Percentiles rank a stretch among this genome's conserved stretches.
These are phyloP conservation scores for Girardinus metallicus DNA, from an alignment of 2,797 vertebrate species.

Conservation along the genomic window DNA sequence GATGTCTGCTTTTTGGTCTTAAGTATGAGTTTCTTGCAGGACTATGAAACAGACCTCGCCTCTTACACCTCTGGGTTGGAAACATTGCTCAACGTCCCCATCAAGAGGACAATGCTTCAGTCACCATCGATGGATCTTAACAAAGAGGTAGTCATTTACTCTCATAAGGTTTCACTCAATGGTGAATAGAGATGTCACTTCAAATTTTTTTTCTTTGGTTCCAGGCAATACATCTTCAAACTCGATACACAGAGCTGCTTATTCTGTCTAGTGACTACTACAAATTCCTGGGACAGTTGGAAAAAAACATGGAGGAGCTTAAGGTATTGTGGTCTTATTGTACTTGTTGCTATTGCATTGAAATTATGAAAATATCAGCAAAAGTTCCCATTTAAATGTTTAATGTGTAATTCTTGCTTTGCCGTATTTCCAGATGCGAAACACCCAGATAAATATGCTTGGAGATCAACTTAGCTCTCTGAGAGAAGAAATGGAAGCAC, in stretches of 20 bases:
- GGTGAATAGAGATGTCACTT: neutral
- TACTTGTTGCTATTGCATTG: neutral
- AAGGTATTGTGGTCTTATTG: slow-evolving; percentile 83
- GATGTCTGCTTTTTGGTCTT: neutral
- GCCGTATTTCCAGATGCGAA: slow-evolving; percentile 85
- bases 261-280: slow-evolving; percentile 90
- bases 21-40: slow-evolving; percentile 69
- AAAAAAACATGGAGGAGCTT: slow-evolving; percentile 93
- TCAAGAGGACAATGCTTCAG: slow-evolving; percentile 91
- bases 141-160: slow-evolving; percentile 83
- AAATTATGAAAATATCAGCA: neutral
- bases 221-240: slow-evolving; percentile 89
- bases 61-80: slow-evolving; percentile 92
- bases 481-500: slow-evolving; percentile 84
- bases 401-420: slow-evolving; percentile 5
- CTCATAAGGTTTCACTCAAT: neutral
- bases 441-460: slow-evolving; percentile 91
- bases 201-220: slow-evolving; percentile 30
- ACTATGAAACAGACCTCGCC: slow-evolving; percentile 92
- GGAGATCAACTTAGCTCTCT: slow-evolving; percentile 90
- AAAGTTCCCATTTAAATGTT: neutral
- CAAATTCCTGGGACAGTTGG: slow-evolving; percentile 88
- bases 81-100: slow-evolving; percentile 92
- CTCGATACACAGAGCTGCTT: slow-evolving; percentile 91
- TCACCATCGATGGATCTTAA: slow-evolving; percentile 89